Base-by-base conservation (phyloP, 2,113 vertebrate genomes). In the Saccopteryx leptura region DNA sequence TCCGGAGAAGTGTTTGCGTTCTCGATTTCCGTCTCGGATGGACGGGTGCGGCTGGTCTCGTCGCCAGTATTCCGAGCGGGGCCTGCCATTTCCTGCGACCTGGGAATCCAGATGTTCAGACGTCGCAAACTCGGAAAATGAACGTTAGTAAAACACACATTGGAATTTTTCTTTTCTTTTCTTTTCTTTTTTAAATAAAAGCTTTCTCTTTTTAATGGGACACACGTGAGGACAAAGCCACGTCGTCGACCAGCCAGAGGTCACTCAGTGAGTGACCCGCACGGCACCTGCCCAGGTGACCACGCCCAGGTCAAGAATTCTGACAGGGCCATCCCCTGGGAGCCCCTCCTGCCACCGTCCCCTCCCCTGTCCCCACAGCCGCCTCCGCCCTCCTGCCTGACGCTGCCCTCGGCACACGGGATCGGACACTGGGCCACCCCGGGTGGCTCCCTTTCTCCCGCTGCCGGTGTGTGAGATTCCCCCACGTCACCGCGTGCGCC, bases 51-150 rank as follows among this genome's bases (percentile, higher is more conserved):
- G 96, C 88, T 39, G 63, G 91, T 94, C 88, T 18, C 87, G 97
- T 39, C 76, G 68, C 95, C 95, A 96, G 96, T 97, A 97, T 96
- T 96, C 95, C 95, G 80, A 96, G 98, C 31, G 95, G 60, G 74
- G 98, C 92, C 52, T 97, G 97, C 86, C 97, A 98, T 98, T 98
- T 98, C 98, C 98, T 98, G 98, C 90, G 93, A 94, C 95, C 98
- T 94, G 96, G 93, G 98, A 96, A 95, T 11, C 95, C 98, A 98
- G 97, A 98, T 98, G 98, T 31, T 96, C 72, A 84, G 96, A 92
- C 88, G 86, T 81, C 85, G 91, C 83, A 60, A 60, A 91, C 39
- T 94, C 93, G 94, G 91, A 92, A 65, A 96, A 79, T 69, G 83
- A 23, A 61, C 91, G 96, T 97, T 65, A 82, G 84, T 48, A n/a